Percentiles rank a stretch among this genome's conserved stretches.
Evolutionary conservation across 2,113 vertebrate species (phyloP).

Genomic region (Neogobius melanostomus): DNA sequence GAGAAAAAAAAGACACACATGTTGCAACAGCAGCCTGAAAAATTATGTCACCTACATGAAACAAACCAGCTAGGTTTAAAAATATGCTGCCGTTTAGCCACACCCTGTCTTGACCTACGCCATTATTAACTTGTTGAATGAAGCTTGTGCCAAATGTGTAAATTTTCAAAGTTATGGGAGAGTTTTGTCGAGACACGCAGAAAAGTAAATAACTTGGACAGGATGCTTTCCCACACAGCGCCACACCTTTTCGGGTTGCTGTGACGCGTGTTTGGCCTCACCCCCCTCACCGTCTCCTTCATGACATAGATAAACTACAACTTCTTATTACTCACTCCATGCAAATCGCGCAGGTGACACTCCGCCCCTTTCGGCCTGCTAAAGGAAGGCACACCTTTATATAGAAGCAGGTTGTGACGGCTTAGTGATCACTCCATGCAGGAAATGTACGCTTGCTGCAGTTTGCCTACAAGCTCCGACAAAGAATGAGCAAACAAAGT

Average conservation of each 20-base stretch:
- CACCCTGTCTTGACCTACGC: not conserved
- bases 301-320: conserved; percentile 44
- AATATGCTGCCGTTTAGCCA: too few species aligned
- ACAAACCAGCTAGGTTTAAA: too few species aligned
- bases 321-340: conserved; percentile 60
- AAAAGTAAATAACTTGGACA: not conserved
- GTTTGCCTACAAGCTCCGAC: conserved; percentile 19
- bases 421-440: conserved; percentile 48
- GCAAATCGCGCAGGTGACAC: conserved; percentile 51
- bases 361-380: conserved; percentile 31
- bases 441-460: conserved; percentile 7
- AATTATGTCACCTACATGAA: not conserved
- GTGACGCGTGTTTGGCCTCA: conserved; percentile 22
- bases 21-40: not conserved
- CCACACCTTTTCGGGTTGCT: conserved; percentile 40
- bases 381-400: conserved; percentile 59
- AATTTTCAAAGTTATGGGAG: not conserved
- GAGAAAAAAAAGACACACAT: conserved; percentile 13
- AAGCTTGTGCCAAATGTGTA: not conserved
- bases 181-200: conserved; percentile 34
- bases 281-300: not conserved
- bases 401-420: conserved; percentile 55
- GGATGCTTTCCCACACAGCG: conserved; percentile 42
- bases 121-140: not conserved
- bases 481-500: conserved; percentile 18